Evolutionary conservation across 2,797 vertebrate species (phyloP).

Genomic region (Coreius guichenoti): DNA sequence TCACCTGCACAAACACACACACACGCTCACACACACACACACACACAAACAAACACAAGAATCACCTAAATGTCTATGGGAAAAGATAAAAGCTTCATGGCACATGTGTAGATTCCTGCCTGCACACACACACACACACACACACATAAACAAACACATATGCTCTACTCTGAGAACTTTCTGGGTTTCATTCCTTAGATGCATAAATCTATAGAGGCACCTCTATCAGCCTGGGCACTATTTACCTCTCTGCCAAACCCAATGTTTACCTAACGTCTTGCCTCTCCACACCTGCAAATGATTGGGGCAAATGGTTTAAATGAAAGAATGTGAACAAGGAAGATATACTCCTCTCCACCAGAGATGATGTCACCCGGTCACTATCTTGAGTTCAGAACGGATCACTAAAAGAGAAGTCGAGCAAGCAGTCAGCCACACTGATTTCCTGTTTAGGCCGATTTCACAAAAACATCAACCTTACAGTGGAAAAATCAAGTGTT

Average conservation of each 20-base stretch:
- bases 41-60: conserved; percentile 5
- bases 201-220: conserved; percentile 45
- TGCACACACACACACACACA: not conserved
- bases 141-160: not conserved
- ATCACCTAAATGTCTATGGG: not conserved
- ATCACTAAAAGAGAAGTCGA: conserved; percentile 16
- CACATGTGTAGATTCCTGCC: conserved; percentile 11
- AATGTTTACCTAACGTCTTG: conserved; percentile 46
- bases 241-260: conserved; percentile 38
- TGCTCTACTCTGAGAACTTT: not conserved
- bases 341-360: conserved; percentile 20
- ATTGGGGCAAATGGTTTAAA: conserved; percentile 44
- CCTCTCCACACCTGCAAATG: conserved; percentile 56
- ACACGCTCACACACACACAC: conserved; percentile 5
- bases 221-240: conserved; percentile 38
- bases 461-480: not conserved
- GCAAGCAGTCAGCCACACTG: conserved; percentile 5
- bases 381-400: conserved; percentile 1
- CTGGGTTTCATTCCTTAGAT: conserved; percentile 30
- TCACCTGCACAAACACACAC: too few species aligned
- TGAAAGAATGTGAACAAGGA: conserved; percentile 42
- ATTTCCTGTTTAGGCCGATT: not conserved
- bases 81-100: conserved; percentile 14
- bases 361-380: conserved; percentile 27
- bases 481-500: conserved; percentile 2